Conservation (phyloP, 2,797 vertebrate species). For the Coracias cyanogaster region DNA sequence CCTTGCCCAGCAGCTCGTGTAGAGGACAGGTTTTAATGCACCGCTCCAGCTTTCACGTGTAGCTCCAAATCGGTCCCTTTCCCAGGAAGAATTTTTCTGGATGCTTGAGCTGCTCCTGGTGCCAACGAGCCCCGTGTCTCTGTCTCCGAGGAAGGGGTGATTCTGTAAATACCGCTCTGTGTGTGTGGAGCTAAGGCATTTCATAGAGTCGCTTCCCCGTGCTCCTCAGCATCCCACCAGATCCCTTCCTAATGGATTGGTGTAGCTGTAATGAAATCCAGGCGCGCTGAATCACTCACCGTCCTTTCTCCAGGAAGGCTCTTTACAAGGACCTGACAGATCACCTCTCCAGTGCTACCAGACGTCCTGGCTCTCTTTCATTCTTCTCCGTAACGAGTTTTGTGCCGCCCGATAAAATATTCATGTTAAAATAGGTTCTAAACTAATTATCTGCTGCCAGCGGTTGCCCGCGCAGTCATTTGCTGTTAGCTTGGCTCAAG, state of each 20-base stretch:
- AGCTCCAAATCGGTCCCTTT: background rate
- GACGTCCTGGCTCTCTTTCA: conserved; percentile 65
- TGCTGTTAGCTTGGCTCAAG: conserved; percentile 76
- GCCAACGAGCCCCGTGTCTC: background rate
- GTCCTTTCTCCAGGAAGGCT: conserved; percentile 52
- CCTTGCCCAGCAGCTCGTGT: background rate
- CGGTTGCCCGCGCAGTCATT: conserved; percentile 73
- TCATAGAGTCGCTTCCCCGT: background rate
- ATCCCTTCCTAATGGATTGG: background rate
- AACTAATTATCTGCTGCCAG: conserved; percentile 81
- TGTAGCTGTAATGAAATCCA: conserved; percentile 67
- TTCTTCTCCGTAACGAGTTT: conserved; percentile 82
- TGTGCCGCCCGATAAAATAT: conserved; percentile 82
- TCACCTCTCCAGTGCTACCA: conserved; percentile 66
- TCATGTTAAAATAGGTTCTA: conserved; percentile 82
- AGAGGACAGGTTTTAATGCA: background rate
- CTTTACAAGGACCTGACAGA: conserved; percentile 71
- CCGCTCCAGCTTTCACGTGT: background rate
- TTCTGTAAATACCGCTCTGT: background rate
- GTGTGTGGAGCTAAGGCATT: background rate
- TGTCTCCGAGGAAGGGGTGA: background rate
- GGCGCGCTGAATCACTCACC: conserved; percentile 46
- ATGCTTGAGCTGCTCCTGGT: background rate
- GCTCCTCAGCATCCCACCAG: background rate
- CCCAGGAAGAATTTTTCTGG: background rate